These are phyloP conservation scores for Cladopsammia gracilis DNA, from an alignment of 64 coral and sea anemone species.

Conservation along the genomic window DNA sequence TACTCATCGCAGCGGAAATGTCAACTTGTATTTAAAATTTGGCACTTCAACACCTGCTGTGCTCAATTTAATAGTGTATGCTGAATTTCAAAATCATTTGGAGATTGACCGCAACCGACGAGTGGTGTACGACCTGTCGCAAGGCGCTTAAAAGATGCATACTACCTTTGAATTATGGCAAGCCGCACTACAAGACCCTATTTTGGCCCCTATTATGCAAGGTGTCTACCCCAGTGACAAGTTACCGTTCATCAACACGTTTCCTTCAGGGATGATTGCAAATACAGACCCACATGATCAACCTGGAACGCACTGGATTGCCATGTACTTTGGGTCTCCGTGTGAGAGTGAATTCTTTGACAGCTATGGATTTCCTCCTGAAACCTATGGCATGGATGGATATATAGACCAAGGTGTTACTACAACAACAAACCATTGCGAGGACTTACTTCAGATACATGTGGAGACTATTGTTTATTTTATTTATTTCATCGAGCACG, in stretches of 20 bases:
- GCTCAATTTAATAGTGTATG: constrained; percentile 23
- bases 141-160: not conserved
- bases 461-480: constrained; percentile 35
- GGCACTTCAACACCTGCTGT: not conserved
- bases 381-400: not conserved
- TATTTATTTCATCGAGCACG: constrained; percentile 3
- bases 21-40: constrained; percentile 14
- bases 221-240: not conserved
- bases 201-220: not conserved
- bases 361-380: constrained; percentile 5
- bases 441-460: not conserved
- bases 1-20: not conserved
- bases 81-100: constrained; percentile 28
- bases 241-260: not conserved
- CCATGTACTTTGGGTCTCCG: not conserved
- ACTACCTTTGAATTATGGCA: constrained; percentile 1
- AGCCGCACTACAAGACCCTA: not conserved
- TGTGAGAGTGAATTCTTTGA: constrained; percentile 9
- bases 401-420: not conserved
- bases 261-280: not conserved
- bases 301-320: constrained; percentile 42
- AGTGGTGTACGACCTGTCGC: constrained; percentile 8
- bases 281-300: constrained; percentile 15
- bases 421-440: constrained; percentile 1
- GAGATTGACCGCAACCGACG: not conserved